These are phyloP conservation scores for Gortyna flavago DNA, from an alignment of 2,888 invertebrate species.

Conservation along the genomic window DNA sequence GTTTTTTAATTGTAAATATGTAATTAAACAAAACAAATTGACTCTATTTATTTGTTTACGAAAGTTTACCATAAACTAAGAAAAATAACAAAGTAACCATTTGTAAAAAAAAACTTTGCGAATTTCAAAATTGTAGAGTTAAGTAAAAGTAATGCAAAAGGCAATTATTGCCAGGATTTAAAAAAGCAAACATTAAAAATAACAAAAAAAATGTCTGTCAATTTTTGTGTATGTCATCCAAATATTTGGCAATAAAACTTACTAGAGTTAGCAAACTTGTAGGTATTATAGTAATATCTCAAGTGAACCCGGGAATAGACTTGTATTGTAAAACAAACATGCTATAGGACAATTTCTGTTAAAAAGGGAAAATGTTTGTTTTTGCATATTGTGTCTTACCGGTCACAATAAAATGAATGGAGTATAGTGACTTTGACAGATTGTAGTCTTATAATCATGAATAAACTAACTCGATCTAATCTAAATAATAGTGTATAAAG, in stretches of 20 bases:
- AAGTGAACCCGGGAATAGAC: conserved; percentile 28
- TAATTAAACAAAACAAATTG: conserved; percentile 30
- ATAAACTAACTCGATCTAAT: conserved; percentile 23
- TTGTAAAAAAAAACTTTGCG: conserved; percentile 15
- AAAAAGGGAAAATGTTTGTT: not conserved
- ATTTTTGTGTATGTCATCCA: conserved; percentile 14
- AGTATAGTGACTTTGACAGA: conserved; percentile 11
- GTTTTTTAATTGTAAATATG: conserved; percentile 41
- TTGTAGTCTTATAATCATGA: conserved; percentile 11
- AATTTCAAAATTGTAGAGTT: conserved; percentile 40
- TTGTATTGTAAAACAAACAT: conserved; percentile 29
- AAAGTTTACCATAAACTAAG: conserved; percentile 57
- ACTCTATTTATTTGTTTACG: conserved; percentile 54
- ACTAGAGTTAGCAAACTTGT: conserved; percentile 51
- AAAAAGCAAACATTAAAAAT: not conserved
- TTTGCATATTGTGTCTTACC: not conserved
- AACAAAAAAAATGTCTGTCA: not conserved
- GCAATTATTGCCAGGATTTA: not conserved
- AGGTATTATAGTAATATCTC: conserved; percentile 57
- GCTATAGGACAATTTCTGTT: conserved; percentile 35
- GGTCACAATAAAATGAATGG: conserved; percentile 3
- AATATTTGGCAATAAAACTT: conserved; percentile 54
- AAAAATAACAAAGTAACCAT: conserved; percentile 12
- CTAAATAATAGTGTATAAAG: conserved; percentile 44
- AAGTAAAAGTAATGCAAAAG: not conserved